A percentile compares a stretch with the other conserved stretches of the same genome.
Conservation (phyloP, 2,888 invertebrate genomes). For the Scaptomyza cyrtandrae region DNA sequence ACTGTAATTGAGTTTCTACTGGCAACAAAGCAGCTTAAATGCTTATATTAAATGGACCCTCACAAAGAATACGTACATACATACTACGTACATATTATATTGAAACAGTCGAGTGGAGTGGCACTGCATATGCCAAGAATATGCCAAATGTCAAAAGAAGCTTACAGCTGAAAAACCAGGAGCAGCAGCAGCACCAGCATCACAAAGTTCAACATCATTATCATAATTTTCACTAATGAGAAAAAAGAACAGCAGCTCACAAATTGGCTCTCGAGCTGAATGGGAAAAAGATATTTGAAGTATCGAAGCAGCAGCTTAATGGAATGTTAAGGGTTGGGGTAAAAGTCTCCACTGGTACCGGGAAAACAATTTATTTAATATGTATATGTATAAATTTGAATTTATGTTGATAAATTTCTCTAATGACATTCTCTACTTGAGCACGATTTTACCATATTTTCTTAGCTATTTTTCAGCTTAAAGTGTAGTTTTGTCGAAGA, state of each 20-base stretch:
- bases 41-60: constrained; percentile 60
- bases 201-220: constrained; percentile 8
- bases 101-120: background rate
- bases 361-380: background rate
- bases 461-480: no score
- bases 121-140: constrained; percentile 52
- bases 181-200: constrained; percentile 12
- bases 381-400: background rate
- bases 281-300: constrained; percentile 21
- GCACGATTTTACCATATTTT: no score
- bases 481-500: no score
- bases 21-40: constrained; percentile 75
- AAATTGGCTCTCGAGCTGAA: constrained; percentile 30
- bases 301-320: constrained; percentile 29
- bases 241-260: constrained; percentile 30
- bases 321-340: background rate
- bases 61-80: constrained; percentile 8
- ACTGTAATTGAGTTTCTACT: constrained; percentile 58
- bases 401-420: background rate
- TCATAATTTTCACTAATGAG: constrained; percentile 38
- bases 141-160: constrained; percentile 57
- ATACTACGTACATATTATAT: constrained; percentile 23
- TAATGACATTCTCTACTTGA: background rate
- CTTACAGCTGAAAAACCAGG: constrained; percentile 43
- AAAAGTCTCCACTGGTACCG: no score